phyloP scores from a whole-genome alignment of 1,140 invertebrate species.

The Lamellibrachia luymesi region DNA sequence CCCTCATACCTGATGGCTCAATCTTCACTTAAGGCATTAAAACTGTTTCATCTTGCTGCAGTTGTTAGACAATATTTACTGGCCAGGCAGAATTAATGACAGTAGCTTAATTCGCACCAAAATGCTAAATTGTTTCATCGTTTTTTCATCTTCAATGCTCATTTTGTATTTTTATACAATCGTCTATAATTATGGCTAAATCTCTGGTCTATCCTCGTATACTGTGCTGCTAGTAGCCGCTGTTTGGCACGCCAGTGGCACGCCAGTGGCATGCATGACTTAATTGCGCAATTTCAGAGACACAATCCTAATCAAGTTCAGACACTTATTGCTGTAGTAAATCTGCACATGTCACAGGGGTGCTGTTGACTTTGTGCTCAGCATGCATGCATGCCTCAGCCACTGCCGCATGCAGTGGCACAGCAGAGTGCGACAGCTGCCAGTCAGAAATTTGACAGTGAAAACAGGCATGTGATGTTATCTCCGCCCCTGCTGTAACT shows the following conservation, averaged over 20 bases:
- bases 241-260: neutral
- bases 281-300: neutral
- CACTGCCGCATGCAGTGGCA: too few species aligned
- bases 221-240: neutral
- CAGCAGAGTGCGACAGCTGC: neutral
- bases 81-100: too few species aligned
- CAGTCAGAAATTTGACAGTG: neutral
- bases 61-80: too few species aligned
- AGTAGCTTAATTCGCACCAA: neutral
- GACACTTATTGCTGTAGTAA: neutral
- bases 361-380: neutral
- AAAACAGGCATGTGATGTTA: neutral
- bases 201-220: neutral
- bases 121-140: neutral
- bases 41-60: too few species aligned
- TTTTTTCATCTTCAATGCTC: neutral
- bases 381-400: neutral
- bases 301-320: neutral
- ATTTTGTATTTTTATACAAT: neutral
- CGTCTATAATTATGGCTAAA: neutral
- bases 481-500: neutral
- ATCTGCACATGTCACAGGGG: neutral
- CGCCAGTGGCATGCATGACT: neutral
- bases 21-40: too few species aligned
- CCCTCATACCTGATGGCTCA: too few species aligned